Evolutionary conservation across 2,113 vertebrate species (phyloP), one percentile per base, ranked within the genome.

Genomic region (Seriola aureovittata): DNA sequence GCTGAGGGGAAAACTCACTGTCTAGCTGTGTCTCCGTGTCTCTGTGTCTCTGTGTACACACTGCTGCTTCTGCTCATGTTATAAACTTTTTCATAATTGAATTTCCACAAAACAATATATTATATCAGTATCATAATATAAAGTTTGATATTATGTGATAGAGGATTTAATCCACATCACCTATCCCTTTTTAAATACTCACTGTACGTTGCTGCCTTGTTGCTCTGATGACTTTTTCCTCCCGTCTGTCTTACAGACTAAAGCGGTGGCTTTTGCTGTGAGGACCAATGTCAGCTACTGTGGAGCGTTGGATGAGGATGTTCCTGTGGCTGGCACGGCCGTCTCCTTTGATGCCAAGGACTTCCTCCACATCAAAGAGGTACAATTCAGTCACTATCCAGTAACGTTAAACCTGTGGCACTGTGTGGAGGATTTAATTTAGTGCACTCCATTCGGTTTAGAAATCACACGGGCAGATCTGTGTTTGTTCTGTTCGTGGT

Each of bases 321-420:
- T 99, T 71, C 98, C 98, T n/a, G 97, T 99, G 63, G 96, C 97
- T 2, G 97, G 98, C 90, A 98, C 97, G 1, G 97, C 96, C 87
- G 96, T 99, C 93, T 99, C 97, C 65, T 99, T 99, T 34, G 98
- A 99, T 81, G 96, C 97, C 93, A 99, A 99, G 96, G 98, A 99
- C 95, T 99, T 99, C 91, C 97, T 99, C 23, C 98, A 99, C 92
- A 99, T 99, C 79, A 99, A 99, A 95, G 98, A 99, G 97, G 98
- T 99, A 95, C 59, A n/a, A 21, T 19, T 21, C 32, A 38, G 21
- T 5, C 60, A 1, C 23, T 21, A 2, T 52, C 17, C 55, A 66
- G 3, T 42, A 38, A 62, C 6, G 65, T 52, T 69, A 52, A 65
- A 79, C 50, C 25, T 70, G 60, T n/a, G 73, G 34, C 32, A 23